Conservation (phyloP, 1,140 invertebrate species). For the Penaeus japonicus region DNA sequence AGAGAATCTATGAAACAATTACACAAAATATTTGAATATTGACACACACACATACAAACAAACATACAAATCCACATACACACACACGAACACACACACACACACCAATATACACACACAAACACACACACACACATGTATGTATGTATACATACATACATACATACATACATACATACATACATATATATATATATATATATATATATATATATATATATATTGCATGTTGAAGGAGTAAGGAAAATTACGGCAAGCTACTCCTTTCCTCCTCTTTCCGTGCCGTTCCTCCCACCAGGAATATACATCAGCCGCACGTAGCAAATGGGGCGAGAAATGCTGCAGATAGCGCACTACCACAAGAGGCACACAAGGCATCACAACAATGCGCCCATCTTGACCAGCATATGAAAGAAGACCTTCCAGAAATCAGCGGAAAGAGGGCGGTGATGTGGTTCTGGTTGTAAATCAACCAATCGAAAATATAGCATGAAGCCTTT, state of each 20-base stretch:
- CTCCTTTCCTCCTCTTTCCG: neutral
- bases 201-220: conserved; percentile 1
- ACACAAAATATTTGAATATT: neutral
- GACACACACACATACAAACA: neutral
- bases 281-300: too few species aligned
- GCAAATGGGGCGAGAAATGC: too few species aligned
- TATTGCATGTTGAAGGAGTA: neutral
- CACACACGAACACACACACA: neutral
- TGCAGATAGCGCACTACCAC: neutral
- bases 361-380: neutral
- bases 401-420: neutral
- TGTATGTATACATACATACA: neutral
- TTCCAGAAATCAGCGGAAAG: too few species aligned
- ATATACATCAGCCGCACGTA: too few species aligned
- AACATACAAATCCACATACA: neutral
- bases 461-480: too few species aligned
- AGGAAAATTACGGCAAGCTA: neutral
- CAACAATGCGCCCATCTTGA: too few species aligned
- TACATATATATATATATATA: neutral
- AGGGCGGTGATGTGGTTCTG: neutral
- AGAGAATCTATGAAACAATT: too few species aligned
- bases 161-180: neutral
- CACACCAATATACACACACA: neutral
- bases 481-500: too few species aligned
- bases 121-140: neutral